Base-by-base conservation (phyloP, 2,888 invertebrate genomes). In the Flabesymbios commensalis region DNA sequence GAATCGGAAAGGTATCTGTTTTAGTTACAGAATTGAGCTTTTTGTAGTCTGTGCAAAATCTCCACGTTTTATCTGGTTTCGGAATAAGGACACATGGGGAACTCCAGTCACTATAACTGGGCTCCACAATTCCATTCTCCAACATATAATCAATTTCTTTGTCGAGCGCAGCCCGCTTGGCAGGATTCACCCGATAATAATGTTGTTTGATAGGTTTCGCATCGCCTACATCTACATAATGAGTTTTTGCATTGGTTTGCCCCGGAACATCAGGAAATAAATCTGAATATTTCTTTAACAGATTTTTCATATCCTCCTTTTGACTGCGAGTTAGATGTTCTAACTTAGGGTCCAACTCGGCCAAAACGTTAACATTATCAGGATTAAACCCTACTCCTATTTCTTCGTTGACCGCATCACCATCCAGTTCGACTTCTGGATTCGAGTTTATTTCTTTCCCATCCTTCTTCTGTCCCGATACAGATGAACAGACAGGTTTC, bases 121-220 rank as follows among this genome's bases (percentile, higher is more conserved):
- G 67, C 51, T 72, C 71, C 48, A 69, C 67, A 19, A 72, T 64
- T 39, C 66, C 64, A 64, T 69, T 66, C 7, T 72, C 67, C 7
- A 71, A 41, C 59, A 74, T 60, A 49, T 68, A 67, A 17, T 63
- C 10, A 2, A 69, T 24, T 54, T 71, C 70, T 39, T 64, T 42
- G 3, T 51, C 31, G 19, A 71, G n/a, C 2, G n/a, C 7, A 7
- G 47, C 52, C 2, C 2, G 4, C 39, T 65, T 69, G 2, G 33
- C n/a, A 17, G 32, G 53, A 36, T 28, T 55, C 4, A 43, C 29
- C n/a, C 55, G 14, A 22, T 55, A 43, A 5, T 41, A 28, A 55
- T 55, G 43, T 22, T 49, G 31, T 31, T 49, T 49, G 29, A 49
- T 31, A 26, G 49, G 31, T 17, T 7, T 7, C 10, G 29, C 49